Conservation (phyloP, 2,888 invertebrate species). For the Sabatieria punctata region DNA sequence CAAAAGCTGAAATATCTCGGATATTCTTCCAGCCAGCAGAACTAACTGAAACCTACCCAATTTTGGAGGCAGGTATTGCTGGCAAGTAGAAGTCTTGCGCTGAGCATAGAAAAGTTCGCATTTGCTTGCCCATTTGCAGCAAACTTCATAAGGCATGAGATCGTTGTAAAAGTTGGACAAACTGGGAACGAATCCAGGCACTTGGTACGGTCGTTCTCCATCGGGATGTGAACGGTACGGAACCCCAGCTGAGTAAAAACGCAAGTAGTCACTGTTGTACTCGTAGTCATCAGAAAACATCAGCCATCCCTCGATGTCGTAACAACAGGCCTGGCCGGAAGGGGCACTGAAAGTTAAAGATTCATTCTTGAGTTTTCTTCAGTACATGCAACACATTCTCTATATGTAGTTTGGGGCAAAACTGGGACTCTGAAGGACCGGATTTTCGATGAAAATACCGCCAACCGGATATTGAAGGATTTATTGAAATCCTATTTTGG, state of each 20-base stretch:
- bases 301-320: slow-evolving; percentile 69
- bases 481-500: too few relatives aligned
- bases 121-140: slow-evolving; percentile 78
- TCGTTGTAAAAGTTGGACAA: slow-evolving; percentile 91
- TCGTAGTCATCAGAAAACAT: slow-evolving; percentile 86
- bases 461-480: too few relatives aligned
- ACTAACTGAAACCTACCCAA: slow-evolving; percentile 41
- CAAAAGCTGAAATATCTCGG: slow-evolving; percentile 44
- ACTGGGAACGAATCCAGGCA: slow-evolving; percentile 50
- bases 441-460: too few relatives aligned
- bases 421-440: too few relatives aligned
- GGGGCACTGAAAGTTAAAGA: too few relatives aligned
- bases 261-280: slow-evolving; percentile 22
- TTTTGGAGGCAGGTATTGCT: slow-evolving; percentile 77
- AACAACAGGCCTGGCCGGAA: slow-evolving; percentile 80
- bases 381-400: too few relatives aligned
- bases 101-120: slow-evolving; percentile 82
- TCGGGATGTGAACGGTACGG: slow-evolving; percentile 50
- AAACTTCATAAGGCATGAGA: slow-evolving; percentile 74
- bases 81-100: slow-evolving; percentile 81
- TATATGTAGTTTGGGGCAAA: too few relatives aligned
- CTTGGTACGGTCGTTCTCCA: slow-evolving; percentile 16
- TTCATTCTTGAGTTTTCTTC: too few relatives aligned
- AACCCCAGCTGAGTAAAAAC: slow-evolving; percentile 61
- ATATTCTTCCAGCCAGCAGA: too few relatives aligned